phyloP scores from a whole-genome alignment of 2,888 invertebrate genomes.

The Digitonthophagus gazella region DNA sequence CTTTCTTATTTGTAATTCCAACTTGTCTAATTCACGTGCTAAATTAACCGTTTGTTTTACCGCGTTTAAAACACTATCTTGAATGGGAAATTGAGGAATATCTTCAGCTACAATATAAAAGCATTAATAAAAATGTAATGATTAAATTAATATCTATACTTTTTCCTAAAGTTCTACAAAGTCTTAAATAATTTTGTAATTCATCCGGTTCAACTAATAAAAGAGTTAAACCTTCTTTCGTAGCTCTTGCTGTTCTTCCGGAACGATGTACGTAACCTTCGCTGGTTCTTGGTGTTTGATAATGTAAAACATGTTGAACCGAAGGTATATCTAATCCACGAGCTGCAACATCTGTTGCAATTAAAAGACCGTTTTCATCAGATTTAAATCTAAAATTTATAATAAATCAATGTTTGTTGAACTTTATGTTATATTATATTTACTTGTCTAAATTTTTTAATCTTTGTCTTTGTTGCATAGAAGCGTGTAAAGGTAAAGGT shows the following conservation, averaged over 20 bases:
- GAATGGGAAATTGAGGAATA: conserved; percentile 79
- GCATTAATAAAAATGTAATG: not conserved
- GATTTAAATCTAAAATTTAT: conserved; percentile 62
- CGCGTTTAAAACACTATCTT: conserved; percentile 60
- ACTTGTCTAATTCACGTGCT: conserved; percentile 77
- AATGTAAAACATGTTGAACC: conserved; percentile 94
- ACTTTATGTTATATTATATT: conserved; percentile 11
- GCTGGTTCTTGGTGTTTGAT: conserved; percentile 89
- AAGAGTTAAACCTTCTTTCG: conserved; percentile 85
- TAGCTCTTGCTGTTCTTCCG: conserved; percentile 92
- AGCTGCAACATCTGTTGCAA: conserved; percentile 97
- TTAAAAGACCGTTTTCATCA: conserved; percentile 69
- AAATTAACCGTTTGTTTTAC: conserved; percentile 71
- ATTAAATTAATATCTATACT: conserved; percentile 54
- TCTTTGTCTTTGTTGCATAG: conserved; percentile 92
- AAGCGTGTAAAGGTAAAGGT: conserved; percentile 78
- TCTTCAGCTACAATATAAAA: conserved; percentile 64
- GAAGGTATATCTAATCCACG: conserved; percentile 93
- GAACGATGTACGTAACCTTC: conserved; percentile 97
- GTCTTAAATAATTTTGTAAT: conserved; percentile 71
- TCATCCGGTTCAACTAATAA: conserved; percentile 90
- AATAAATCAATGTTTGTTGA: conserved; percentile 15
- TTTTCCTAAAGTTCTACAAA: conserved; percentile 81
- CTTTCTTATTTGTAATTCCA: conserved; percentile 66
- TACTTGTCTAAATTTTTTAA: conserved; percentile 88